Conservation (phyloP, 1,140 invertebrate species). For the Helicoverpa armigera region DNA sequence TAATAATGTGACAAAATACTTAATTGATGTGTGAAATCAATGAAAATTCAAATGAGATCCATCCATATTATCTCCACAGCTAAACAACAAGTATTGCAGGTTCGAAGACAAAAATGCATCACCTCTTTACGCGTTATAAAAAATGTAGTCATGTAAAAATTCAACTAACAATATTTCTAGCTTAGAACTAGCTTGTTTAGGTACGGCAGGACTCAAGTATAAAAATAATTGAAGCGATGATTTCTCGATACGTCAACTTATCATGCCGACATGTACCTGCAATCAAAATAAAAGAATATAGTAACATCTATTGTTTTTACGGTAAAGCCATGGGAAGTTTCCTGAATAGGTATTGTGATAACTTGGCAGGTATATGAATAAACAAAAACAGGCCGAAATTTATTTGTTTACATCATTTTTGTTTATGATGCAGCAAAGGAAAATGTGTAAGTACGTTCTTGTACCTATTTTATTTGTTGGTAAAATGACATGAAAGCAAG, state of each 20-base stretch:
- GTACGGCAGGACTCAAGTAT: constrained; percentile 40
- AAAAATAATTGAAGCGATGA: constrained; percentile 29
- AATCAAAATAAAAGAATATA: constrained; percentile 46
- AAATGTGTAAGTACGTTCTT: too few species aligned
- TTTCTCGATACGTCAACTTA: constrained; percentile 24
- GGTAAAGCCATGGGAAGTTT: neutral
- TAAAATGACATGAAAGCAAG: too few species aligned
- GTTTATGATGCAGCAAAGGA: too few species aligned
- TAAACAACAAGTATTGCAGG: neutral
- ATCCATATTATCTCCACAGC: constrained; percentile 5
- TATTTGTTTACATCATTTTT: too few species aligned
- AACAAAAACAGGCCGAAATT: too few species aligned
- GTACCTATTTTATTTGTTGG: too few species aligned
- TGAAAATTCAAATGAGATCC: neutral
- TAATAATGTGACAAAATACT: neutral
- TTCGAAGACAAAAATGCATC: neutral
- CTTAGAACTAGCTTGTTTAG: constrained; percentile 33
- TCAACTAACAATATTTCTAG: constrained; percentile 27
- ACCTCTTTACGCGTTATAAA: constrained; percentile 5
- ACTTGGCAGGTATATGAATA: neutral
- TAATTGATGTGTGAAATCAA: neutral
- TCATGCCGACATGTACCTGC: constrained; percentile 58
- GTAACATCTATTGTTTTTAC: neutral
- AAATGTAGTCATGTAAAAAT: constrained; percentile 31
- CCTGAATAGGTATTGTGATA: neutral